phyloP scores from a whole-genome alignment of 2,797 vertebrate genomes.

The Phrynocephalus guinanensis region DNA sequence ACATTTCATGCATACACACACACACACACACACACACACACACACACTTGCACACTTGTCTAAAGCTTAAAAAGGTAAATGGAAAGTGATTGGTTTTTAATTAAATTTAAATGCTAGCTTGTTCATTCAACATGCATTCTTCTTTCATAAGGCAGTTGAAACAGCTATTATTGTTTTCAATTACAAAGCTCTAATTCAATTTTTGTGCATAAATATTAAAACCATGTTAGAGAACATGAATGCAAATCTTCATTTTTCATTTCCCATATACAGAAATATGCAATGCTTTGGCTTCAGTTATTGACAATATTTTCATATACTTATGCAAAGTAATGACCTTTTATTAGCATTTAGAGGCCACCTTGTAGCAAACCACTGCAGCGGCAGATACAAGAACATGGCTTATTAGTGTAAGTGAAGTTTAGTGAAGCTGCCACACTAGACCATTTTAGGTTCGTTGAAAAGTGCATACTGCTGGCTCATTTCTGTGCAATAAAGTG shows the following conservation, averaged over 20 bases:
- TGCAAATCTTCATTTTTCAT: conserved; percentile 49
- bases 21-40: not conserved
- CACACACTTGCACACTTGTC: conserved; percentile 28
- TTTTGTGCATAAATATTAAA: conserved; percentile 64
- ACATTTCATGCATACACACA: no score
- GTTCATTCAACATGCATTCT: conserved; percentile 16
- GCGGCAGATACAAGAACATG: conserved; percentile 29
- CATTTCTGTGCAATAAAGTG: conserved; percentile 34
- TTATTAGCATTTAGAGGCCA: conserved; percentile 47
- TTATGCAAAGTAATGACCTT: conserved; percentile 60
- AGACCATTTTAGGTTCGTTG: not conserved
- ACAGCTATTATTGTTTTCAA: conserved; percentile 50
- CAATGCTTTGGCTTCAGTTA: conserved; percentile 45
- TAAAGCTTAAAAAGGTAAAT: conserved; percentile 43
- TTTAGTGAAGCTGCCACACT: conserved; percentile 29
- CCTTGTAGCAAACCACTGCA: not conserved
- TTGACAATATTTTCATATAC: conserved; percentile 59
- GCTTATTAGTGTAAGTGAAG: conserved; percentile 14
- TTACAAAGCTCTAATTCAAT: conserved; percentile 44
- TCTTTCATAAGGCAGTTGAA: conserved; percentile 34
- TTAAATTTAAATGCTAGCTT: conserved; percentile 50
- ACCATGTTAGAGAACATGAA: conserved; percentile 49
- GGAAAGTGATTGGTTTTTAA: conserved; percentile 56
- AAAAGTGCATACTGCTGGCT: not conserved
- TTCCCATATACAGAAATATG: conserved; percentile 29